A percentile compares a stretch with the other conserved stretches of the same genome.
Conservation (phyloP, 2,113 vertebrate species). For the Paraplagusia blochii region DNA sequence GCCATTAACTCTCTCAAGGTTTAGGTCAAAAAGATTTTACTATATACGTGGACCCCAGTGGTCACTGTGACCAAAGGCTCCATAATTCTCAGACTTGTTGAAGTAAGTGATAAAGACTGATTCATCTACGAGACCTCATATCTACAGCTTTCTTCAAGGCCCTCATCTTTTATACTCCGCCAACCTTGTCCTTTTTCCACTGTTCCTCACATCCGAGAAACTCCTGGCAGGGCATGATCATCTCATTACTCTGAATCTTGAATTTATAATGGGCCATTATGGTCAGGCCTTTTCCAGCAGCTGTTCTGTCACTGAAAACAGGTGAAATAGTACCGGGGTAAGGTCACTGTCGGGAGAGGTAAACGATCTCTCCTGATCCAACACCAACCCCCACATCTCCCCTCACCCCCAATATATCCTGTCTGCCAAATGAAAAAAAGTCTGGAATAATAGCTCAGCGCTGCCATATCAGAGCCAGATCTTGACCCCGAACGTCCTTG, state of each 20-base stretch:
- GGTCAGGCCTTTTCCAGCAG: conserved; percentile 40
- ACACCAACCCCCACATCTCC: too few relatives aligned
- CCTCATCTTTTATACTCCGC: conserved; percentile 42
- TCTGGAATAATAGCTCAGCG: conserved; percentile 37
- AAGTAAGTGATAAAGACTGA: conserved; percentile 56
- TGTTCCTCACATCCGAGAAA: conserved; percentile 39
- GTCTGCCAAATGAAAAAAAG: conserved; percentile 30
- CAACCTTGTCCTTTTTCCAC: conserved; percentile 16
- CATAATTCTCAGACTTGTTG: conserved; percentile 39
- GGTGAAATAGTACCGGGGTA: conserved; percentile 53
- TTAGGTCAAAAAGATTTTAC: too few relatives aligned
- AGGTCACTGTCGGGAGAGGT: conserved; percentile 55
- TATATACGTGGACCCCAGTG: conserved; percentile 51
- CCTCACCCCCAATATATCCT: conserved; percentile 32
- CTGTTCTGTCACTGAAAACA: conserved; percentile 58
- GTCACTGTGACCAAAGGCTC: conserved; percentile 49
- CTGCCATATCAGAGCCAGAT: conserved; percentile 48
- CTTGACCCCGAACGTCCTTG: conserved; percentile 57
- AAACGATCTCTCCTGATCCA: conserved; percentile 53
- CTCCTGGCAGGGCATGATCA: conserved; percentile 46
- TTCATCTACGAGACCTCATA: conserved; percentile 43
- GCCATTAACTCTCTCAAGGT: too few relatives aligned
- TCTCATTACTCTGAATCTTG: conserved; percentile 60
- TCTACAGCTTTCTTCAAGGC: conserved; percentile 29
- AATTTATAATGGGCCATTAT: conserved; percentile 68